These are phyloP conservation scores for Psittacara wagleri DNA, from an alignment of 2,113 vertebrate genomes.

Conservation along the genomic window DNA sequence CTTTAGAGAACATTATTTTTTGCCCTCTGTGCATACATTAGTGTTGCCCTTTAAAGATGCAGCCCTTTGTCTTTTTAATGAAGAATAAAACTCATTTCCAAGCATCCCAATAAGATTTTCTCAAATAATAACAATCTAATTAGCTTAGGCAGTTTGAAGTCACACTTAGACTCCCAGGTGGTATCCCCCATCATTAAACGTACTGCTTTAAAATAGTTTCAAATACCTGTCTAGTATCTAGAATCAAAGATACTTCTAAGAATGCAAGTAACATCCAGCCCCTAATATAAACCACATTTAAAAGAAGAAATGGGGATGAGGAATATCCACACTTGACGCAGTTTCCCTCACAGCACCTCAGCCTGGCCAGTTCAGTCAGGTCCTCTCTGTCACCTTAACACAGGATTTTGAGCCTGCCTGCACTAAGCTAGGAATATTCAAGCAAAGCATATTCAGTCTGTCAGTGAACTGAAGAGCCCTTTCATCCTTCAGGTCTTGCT, in stretches of 20 bases:
- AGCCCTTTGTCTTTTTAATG: slow-evolving; percentile 61
- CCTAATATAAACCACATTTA: background rate
- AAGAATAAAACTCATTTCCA: slow-evolving; percentile 64
- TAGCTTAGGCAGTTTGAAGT: slow-evolving; percentile 60
- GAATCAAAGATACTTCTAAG: background rate
- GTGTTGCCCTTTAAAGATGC: slow-evolving; percentile 49
- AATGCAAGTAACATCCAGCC: background rate
- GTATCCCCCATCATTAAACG: slow-evolving; percentile 16
- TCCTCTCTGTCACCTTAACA: background rate
- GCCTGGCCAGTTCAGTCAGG: background rate
- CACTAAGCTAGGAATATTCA: background rate
- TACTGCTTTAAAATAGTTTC: slow-evolving; percentile 19
- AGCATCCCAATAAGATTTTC: slow-evolving; percentile 67
- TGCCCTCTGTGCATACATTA: slow-evolving; percentile 64
- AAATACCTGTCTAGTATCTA: background rate
- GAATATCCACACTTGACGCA: background rate
- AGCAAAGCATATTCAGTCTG: background rate
- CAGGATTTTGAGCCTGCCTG: background rate
- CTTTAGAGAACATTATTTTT: slow-evolving; percentile 54
- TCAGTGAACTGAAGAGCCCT: background rate
- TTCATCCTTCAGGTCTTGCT: background rate
- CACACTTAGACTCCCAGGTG: slow-evolving; percentile 46
- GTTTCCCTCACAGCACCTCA: background rate
- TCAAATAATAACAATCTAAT: slow-evolving; percentile 68
- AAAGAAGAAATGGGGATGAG: background rate